These are phyloP conservation scores for Euschistus heros DNA, from an alignment of 1,140 invertebrate species.

Conservation along the genomic window DNA sequence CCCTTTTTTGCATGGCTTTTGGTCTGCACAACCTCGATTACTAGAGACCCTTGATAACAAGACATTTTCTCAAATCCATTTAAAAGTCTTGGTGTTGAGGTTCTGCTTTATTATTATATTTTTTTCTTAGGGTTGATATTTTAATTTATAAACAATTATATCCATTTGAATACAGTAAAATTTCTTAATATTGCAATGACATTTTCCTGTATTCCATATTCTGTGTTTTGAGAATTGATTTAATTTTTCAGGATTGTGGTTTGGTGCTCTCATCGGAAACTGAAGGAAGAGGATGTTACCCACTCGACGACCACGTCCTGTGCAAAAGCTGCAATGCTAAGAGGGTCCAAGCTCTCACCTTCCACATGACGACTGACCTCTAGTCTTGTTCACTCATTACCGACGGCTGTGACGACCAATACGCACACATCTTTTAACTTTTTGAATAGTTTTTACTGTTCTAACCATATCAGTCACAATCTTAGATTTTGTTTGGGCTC, in stretches of 20 bases:
- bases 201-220: not conserved
- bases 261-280: conserved; percentile 83
- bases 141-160: too few species aligned
- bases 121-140: too few species aligned
- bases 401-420: not conserved
- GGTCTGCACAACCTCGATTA: too few species aligned
- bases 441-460: not conserved
- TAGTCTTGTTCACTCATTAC: conserved; percentile 33
- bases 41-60: too few species aligned
- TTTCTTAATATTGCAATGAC: too few species aligned
- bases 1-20: too few species aligned
- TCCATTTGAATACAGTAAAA: too few species aligned
- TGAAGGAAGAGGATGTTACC: conserved; percentile 91
- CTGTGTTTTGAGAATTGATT: not conserved
- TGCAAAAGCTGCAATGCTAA: conserved; percentile 95
- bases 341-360: conserved; percentile 72
- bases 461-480: not conserved
- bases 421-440: not conserved
- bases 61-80: too few species aligned
- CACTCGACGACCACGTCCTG: conserved; percentile 90
- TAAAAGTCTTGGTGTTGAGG: too few species aligned
- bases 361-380: conserved; percentile 67
- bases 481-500: too few species aligned
- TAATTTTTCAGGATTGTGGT: conserved; percentile 68
- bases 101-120: too few species aligned